These are phyloP conservation scores for Drosophila mayri DNA, from an alignment of 1,140 invertebrate species.

Conservation along the genomic window DNA sequence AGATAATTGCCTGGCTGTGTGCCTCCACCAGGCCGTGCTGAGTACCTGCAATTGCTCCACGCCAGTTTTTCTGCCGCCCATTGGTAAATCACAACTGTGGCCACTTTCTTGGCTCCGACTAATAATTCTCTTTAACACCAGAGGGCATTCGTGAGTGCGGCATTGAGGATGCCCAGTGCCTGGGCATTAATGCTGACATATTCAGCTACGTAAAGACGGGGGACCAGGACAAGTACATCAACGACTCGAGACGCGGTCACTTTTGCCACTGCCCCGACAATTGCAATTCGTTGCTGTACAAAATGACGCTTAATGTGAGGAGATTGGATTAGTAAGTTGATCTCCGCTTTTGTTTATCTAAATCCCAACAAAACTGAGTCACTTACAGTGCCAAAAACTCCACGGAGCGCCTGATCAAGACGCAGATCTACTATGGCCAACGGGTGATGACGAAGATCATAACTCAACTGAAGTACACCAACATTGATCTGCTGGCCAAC, in stretches of 20 bases:
- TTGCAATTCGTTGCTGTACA: constrained; percentile 49
- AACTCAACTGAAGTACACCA: constrained; percentile 59
- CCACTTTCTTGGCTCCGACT: background rate
- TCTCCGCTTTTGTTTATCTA: background rate
- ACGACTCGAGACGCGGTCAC: constrained; percentile 56
- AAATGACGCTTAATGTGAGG: constrained; percentile 59
- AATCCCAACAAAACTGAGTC: background rate
- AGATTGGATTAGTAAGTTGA: constrained; percentile 47
- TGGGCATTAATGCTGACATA: constrained; percentile 55
- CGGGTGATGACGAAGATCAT: constrained; percentile 64
- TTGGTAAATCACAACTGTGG: constrained; percentile 13
- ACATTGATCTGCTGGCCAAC: constrained; percentile 55
- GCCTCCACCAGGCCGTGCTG: constrained; percentile 55
- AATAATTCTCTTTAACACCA: background rate
- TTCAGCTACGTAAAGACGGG: constrained; percentile 63
- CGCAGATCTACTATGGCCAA: constrained; percentile 61
- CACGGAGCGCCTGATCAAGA: constrained; percentile 39
- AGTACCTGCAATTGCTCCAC: constrained; percentile 61
- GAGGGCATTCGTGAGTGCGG: constrained; percentile 54
- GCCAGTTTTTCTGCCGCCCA: constrained; percentile 46
- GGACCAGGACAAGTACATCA: constrained; percentile 62
- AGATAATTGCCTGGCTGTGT: constrained; percentile 57
- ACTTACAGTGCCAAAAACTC: constrained; percentile 30
- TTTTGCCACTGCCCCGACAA: constrained; percentile 61
- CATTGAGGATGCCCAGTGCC: constrained; percentile 55